Conservation (phyloP, 2,888 invertebrate species). For the Conus canariensis region DNA sequence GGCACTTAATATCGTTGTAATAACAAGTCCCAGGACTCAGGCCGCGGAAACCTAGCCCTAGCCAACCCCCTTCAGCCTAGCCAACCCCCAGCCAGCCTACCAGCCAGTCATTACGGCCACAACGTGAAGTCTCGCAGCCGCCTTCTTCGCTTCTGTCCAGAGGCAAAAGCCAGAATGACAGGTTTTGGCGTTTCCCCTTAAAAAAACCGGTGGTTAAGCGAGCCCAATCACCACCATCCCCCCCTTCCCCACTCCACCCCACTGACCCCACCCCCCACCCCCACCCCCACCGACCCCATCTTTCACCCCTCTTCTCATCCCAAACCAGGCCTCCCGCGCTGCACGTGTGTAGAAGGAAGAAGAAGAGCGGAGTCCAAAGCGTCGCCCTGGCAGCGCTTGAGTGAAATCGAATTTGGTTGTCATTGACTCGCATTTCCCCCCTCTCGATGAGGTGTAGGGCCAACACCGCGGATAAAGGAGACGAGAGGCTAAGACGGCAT, state of each 20-base stretch:
- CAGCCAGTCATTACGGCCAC: not conserved
- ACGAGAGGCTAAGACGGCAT: conserved; percentile 35
- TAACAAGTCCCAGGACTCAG: conserved; percentile 46
- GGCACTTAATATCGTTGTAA: conserved; percentile 53
- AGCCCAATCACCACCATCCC: not conserved
- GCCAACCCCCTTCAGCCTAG: not conserved
- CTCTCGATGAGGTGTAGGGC: conserved; percentile 35
- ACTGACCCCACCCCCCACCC: no score
- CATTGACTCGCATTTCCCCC: conserved; percentile 39
- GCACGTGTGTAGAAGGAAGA: not conserved
- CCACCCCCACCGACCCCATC: not conserved
- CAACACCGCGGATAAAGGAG: not conserved
- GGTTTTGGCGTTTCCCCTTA: not conserved
- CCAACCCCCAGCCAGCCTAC: not conserved
- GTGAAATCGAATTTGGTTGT: conserved; percentile 46
- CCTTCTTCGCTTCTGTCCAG: not conserved
- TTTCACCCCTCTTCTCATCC: not conserved
- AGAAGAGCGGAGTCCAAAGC: not conserved
- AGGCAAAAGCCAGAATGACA: not conserved
- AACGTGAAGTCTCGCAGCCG: not conserved
- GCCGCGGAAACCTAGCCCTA: conserved; percentile 3
- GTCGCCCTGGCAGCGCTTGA: conserved; percentile 29
- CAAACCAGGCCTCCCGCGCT: not conserved
- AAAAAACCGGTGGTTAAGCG: conserved; percentile 5
- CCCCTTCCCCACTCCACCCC: not conserved